phyloP scores from a whole-genome alignment of 2,888 invertebrate genomes.

The Bugulina stolonifera region DNA sequence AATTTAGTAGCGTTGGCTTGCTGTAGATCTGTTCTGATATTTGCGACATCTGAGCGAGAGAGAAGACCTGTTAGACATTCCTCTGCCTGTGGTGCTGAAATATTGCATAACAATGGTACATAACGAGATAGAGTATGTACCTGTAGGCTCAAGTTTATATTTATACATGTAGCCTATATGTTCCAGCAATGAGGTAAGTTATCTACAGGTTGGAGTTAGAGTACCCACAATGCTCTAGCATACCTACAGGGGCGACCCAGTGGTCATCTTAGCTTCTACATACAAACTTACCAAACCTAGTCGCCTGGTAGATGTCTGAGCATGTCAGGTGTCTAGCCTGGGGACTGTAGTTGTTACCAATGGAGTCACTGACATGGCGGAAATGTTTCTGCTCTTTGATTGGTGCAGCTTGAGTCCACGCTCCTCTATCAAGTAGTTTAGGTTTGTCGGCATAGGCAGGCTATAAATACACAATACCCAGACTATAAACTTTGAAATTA shows the following conservation, averaged over 20 bases:
- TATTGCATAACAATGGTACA: too few species aligned
- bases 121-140: too few species aligned
- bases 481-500: too few species aligned
- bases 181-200: background rate
- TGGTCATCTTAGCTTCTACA: too few species aligned
- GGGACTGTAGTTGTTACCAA: slow-evolving; percentile 52
- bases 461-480: slow-evolving; percentile 34
- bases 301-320: slow-evolving; percentile 42
- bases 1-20: background rate
- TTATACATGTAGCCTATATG: too few species aligned
- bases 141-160: too few species aligned
- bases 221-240: too few species aligned
- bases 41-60: slow-evolving; percentile 11
- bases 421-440: slow-evolving; percentile 45
- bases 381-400: slow-evolving; percentile 46
- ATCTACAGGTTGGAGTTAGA: too few species aligned
- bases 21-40: slow-evolving; percentile 1
- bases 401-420: slow-evolving; percentile 48
- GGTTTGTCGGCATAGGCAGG: slow-evolving; percentile 45
- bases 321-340: slow-evolving; percentile 43
- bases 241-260: too few species aligned
- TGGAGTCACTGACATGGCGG: slow-evolving; percentile 47
- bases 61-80: slow-evolving; percentile 20
- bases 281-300: slow-evolving; percentile 33
- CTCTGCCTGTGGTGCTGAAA: slow-evolving; percentile 15